Conservation (phyloP, 2,113 vertebrate genomes). For the Gadus chalcogrammus region DNA sequence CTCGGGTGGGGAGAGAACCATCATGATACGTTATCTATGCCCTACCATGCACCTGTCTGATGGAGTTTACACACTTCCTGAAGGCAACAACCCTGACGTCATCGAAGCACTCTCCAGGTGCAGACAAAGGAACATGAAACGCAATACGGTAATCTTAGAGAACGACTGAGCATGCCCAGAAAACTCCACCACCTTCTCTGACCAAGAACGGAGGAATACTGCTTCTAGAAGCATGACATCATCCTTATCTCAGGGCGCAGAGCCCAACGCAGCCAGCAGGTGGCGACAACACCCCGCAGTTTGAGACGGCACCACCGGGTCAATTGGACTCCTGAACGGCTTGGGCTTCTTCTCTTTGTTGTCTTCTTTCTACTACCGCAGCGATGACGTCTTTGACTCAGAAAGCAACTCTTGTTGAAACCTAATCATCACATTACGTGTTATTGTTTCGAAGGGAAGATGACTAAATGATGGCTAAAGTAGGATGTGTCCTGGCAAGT, state of each 20-base stretch:
- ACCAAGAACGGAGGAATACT: conserved; percentile 57
- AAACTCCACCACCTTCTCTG: conserved; percentile 32
- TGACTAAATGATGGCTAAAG: no score
- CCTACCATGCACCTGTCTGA: background rate
- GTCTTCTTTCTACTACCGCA: conserved; percentile 53
- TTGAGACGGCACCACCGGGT: background rate
- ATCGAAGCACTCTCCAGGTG: conserved; percentile 27
- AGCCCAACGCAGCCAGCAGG: conserved; percentile 33
- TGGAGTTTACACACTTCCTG: background rate
- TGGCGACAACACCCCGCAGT: conserved; percentile 46
- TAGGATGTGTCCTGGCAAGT: no score
- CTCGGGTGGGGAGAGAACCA: background rate
- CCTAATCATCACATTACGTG: background rate
- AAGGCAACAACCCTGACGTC: no score
- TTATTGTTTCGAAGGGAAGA: no score
- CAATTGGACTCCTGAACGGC: conserved; percentile 44
- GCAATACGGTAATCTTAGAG: conserved; percentile 49
- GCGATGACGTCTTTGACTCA: conserved; percentile 47
- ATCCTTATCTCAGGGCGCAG: conserved; percentile 36
- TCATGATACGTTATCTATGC: background rate
- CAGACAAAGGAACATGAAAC: conserved; percentile 45
- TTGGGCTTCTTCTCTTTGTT: conserved; percentile 53
- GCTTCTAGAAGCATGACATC: conserved; percentile 64
- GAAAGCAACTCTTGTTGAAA: background rate
- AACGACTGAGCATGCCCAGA: conserved; percentile 62